Conservation (phyloP, 2,113 vertebrate species). For the Zeus faber region DNA sequence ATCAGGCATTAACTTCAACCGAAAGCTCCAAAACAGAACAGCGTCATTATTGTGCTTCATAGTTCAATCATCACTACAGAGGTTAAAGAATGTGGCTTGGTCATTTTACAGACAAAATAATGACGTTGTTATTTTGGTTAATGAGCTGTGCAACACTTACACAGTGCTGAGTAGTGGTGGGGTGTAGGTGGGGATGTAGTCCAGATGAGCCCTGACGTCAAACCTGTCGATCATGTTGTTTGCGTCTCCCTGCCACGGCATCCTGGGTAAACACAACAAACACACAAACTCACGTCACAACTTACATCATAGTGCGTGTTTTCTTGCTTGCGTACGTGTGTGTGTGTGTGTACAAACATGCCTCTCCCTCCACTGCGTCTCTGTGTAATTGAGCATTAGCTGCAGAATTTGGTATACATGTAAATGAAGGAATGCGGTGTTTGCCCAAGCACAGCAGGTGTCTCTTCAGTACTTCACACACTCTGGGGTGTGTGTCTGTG, state of each 20-base stretch:
- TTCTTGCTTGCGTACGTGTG: background rate
- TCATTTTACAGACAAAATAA: no score
- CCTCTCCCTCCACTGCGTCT: no score
- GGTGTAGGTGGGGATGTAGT: constrained; percentile 90
- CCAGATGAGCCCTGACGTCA: constrained; percentile 91
- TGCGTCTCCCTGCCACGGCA: constrained; percentile 96
- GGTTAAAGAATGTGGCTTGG: no score
- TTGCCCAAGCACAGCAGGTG: no score
- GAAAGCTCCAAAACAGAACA: no score
- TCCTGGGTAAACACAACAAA: constrained; percentile 71
- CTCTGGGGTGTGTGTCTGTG: background rate
- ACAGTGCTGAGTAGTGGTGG: constrained; percentile 83
- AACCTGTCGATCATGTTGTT: constrained; percentile 98
- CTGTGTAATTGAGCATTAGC: background rate
- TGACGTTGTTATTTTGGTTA: background rate
- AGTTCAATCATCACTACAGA: no score
- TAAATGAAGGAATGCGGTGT: background rate
- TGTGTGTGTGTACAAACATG: background rate
- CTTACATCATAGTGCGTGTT: no score
- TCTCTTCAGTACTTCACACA: no score
- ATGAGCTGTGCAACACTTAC: constrained; percentile 70
- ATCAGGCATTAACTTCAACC: no score
- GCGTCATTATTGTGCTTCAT: no score
- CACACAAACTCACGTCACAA: background rate
- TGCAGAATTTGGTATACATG: background rate